phyloP scores from a whole-genome alignment of 2,888 invertebrate species.

The Apamea epomidion region DNA sequence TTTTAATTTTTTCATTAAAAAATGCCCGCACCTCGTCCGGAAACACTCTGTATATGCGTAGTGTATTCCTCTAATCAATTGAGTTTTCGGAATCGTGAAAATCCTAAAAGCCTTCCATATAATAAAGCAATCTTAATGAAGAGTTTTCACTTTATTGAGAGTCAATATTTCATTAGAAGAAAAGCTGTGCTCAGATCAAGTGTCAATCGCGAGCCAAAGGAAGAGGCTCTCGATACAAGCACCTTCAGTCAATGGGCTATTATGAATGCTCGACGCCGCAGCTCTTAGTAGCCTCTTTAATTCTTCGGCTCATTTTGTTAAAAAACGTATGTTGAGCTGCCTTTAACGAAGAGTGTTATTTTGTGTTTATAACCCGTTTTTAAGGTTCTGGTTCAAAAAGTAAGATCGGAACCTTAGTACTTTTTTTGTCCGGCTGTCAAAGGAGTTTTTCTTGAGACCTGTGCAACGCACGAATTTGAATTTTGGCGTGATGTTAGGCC shows the following conservation, averaged over 20 bases:
- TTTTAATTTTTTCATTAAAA: too few relatives aligned
- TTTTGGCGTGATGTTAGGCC: not conserved
- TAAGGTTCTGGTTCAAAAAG: not conserved
- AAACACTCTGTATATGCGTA: not conserved
- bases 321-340: conserved; percentile 26
- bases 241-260: conserved; percentile 63
- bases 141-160: conserved; percentile 14
- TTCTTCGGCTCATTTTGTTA: conserved; percentile 49
- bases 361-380: not conserved
- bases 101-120: not conserved
- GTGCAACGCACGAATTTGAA: not conserved
- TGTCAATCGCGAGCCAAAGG: conserved; percentile 59
- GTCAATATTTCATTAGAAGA: conserved; percentile 49
- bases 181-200: conserved; percentile 41
- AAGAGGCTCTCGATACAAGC: conserved; percentile 70
- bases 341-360: not conserved
- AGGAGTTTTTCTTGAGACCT: not conserved
- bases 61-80: not conserved
- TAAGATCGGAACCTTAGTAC: not conserved
- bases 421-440: not conserved
- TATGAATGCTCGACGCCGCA: conserved; percentile 53
- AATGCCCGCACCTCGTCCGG: not conserved
- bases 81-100: not conserved
- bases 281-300: conserved; percentile 60
- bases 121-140: not conserved